Evolutionary conservation across 2,888 invertebrate species (phyloP), one percentile per base, ranked within the genome.

Genomic region (Myopa testacea): DNA sequence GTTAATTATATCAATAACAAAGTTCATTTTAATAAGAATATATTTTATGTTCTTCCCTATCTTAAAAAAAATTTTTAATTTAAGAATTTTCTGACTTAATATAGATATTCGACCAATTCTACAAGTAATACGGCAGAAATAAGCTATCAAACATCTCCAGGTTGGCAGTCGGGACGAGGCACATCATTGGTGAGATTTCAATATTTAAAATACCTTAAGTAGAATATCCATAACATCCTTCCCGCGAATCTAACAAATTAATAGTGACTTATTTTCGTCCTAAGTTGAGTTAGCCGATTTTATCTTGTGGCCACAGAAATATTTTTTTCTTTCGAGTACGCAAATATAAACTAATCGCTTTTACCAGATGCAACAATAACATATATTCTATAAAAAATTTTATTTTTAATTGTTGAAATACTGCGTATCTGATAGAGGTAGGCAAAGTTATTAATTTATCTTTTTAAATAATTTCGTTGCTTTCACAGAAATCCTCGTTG

Each of bases 151-250:
- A 81, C 86, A 76, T 85, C 87, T 52, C 63, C 74, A 37, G 74
- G 74, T 60, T 87, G 86, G 12, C 96, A 96, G 87, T 95, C 95
- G 75, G 96, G 96, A 62, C 93, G 96, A 79, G 96, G 96, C 77
- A 94, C 96, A 77, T 95, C 95, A 83, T 95, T 96, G 92, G 96
- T 96, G 90, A 93, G 95, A 63, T 38, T 38, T 60, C 14, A 76
- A 40, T 52, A 52, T 38, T 69, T 58, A n/a, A n/a, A 16, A 14
- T 55, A 55, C 55, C 12, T 12, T 19, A 60, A 60, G 6, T 60
- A 19, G 60, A 14, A 55, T 14, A 55, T 14, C 16, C 10, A 55
- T 55, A 14, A 55, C 55, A 55, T 55, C 16, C 12, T 10, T 55
- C 12, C 55, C 12, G 55, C 16, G 55, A 14, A 55, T 55, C 26